Evolutionary conservation across 2,797 vertebrate species (phyloP).

Genomic region (Phataginus tricuspis): DNA sequence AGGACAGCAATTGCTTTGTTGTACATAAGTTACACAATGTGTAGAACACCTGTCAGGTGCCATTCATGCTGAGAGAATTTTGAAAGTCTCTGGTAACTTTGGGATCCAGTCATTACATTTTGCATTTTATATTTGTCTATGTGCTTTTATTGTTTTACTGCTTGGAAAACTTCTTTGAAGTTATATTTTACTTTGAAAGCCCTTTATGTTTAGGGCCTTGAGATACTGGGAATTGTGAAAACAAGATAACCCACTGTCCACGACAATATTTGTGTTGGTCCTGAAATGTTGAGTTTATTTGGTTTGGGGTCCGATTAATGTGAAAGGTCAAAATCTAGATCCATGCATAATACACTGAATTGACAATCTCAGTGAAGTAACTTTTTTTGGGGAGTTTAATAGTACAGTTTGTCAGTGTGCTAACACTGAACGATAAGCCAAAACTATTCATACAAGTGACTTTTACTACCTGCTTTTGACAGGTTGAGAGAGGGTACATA

Average conservation of each 20-base stretch:
- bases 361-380: not conserved
- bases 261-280: not conserved
- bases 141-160: not conserved
- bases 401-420: not conserved
- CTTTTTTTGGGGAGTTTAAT: not conserved
- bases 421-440: not conserved
- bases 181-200: constrained; percentile 2
- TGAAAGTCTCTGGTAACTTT: not conserved
- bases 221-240: constrained; percentile 37
- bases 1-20: not conserved
- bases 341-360: not conserved
- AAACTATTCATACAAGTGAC: not conserved
- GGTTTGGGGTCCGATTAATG: not conserved
- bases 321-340: constrained; percentile 1
- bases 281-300: constrained; percentile 1
- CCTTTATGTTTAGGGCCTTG: not conserved
- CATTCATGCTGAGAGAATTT: not conserved
- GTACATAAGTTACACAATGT: not conserved
- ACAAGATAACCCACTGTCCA: not conserved
- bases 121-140: not conserved
- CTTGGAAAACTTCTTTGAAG: constrained; percentile 21
- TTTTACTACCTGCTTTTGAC: not conserved
- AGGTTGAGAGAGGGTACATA: not conserved
- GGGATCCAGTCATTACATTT: not conserved
- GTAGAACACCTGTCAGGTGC: not conserved